phyloP scores from a whole-genome alignment of 2,797 vertebrate species.

The Coregonus sp. region DNA sequence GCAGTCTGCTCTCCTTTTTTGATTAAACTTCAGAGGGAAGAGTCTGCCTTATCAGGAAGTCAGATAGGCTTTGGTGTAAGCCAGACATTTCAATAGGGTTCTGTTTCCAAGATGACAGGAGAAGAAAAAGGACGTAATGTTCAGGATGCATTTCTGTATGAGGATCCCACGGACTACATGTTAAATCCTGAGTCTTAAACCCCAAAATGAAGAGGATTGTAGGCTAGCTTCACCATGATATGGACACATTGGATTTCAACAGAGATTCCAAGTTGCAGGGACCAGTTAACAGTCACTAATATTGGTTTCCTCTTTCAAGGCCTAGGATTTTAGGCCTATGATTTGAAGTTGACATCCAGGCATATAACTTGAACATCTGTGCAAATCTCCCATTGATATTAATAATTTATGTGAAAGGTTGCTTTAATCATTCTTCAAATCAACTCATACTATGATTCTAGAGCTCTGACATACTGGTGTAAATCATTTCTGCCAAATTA shows the following conservation, averaged over 20 bases:
- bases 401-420: background rate
- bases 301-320: slow-evolving; percentile 1
- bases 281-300: slow-evolving; percentile 6
- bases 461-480: background rate
- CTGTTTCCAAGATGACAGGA: slow-evolving; percentile 43
- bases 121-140: slow-evolving; percentile 63
- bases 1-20: slow-evolving; percentile 34
- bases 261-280: slow-evolving; percentile 42
- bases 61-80: slow-evolving; percentile 32
- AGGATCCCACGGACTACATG: slow-evolving; percentile 74
- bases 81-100: slow-evolving; percentile 29
- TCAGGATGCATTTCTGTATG: slow-evolving; percentile 21
- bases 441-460: background rate
- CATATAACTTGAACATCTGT: background rate
- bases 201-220: slow-evolving; percentile 72
- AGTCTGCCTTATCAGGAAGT: slow-evolving; percentile 31
- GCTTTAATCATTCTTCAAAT: background rate
- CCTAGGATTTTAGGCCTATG: background rate
- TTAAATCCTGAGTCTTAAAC: slow-evolving; percentile 42
- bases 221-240: slow-evolving; percentile 75
- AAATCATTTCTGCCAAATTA: background rate
- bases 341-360: background rate
- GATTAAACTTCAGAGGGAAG: slow-evolving; percentile 42
- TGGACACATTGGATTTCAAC: slow-evolving; percentile 64
- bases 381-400: background rate